These are phyloP conservation scores for Brenthis daphne DNA, from an alignment of 2,888 invertebrate genomes.

Conservation along the genomic window DNA sequence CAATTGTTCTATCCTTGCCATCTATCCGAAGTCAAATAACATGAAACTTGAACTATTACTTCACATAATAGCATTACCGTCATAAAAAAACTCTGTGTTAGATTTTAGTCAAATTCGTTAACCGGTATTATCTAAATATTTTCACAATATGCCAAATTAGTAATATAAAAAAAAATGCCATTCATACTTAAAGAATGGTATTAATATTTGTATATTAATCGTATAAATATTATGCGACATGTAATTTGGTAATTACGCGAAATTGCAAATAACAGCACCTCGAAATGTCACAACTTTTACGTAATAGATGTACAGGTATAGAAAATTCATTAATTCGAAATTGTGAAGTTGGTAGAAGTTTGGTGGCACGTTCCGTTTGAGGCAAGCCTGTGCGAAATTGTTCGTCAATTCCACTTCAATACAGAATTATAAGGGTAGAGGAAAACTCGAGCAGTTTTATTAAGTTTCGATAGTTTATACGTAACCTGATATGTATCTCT, in stretches of 20 bases:
- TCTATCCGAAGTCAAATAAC: too few species aligned
- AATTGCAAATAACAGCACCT: not conserved
- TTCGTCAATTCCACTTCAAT: constrained; percentile 47
- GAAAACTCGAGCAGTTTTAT: constrained; percentile 29
- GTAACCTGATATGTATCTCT: not conserved
- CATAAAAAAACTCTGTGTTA: too few species aligned
- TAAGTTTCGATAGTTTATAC: constrained; percentile 13
- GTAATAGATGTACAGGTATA: constrained; percentile 33
- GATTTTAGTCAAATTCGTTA: too few species aligned
- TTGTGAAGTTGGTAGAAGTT: constrained; percentile 51
- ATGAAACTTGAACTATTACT: too few species aligned
- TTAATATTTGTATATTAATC: not conserved
- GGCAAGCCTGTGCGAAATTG: constrained; percentile 45
- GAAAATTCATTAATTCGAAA: constrained; percentile 59
- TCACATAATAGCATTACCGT: too few species aligned
- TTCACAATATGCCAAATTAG: too few species aligned
- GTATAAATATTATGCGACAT: not conserved
- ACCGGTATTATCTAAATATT: too few species aligned
- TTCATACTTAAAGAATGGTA: not conserved
- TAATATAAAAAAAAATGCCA: too few species aligned
- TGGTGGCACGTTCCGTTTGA: constrained; percentile 35
- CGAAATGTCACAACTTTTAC: constrained; percentile 13
- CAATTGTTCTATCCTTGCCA: too few species aligned
- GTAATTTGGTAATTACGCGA: too few species aligned
- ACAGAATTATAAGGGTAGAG: constrained; percentile 37